These are phyloP conservation scores for Morbakka virulenta DNA, from an alignment of 30 jellyfish, hydroid and myxozoan genomes.

Conservation along the genomic window DNA sequence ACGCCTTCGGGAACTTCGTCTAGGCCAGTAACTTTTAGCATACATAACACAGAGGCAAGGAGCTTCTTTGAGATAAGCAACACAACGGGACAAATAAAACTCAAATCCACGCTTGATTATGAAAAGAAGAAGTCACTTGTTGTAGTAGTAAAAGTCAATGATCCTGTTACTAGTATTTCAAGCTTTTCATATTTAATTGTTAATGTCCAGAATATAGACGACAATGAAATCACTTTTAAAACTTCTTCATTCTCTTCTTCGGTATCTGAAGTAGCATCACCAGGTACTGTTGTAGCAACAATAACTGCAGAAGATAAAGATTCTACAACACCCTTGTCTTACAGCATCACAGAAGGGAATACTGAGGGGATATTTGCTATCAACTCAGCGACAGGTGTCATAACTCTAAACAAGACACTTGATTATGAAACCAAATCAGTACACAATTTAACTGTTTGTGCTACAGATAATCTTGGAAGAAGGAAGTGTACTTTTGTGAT, in stretches of 20 bases:
- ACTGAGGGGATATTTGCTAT: slow-evolving; percentile 51
- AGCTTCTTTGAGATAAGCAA: slow-evolving; percentile 44
- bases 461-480: slow-evolving; percentile 22
- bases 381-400: slow-evolving; percentile 72
- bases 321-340: slow-evolving; percentile 17
- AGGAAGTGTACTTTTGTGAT: slow-evolving; percentile 33
- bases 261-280: slow-evolving; percentile 68
- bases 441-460: slow-evolving; percentile 52
- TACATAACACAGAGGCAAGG: slow-evolving; percentile 32
- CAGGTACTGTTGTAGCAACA: slow-evolving; percentile 48
- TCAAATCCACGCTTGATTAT: slow-evolving; percentile 46
- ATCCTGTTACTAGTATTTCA: slow-evolving; percentile 58
- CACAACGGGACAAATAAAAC: slow-evolving; percentile 61
- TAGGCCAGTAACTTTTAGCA: slow-evolving; percentile 27
- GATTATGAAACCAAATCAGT: slow-evolving; percentile 25
- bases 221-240: slow-evolving; percentile 18
- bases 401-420: slow-evolving; percentile 40
- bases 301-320: slow-evolving; percentile 66
- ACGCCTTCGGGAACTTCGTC: slow-evolving; percentile 14
- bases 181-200: slow-evolving; percentile 39
- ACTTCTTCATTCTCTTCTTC: slow-evolving; percentile 39
- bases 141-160: slow-evolving; percentile 58
- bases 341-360: slow-evolving; percentile 47
- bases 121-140: slow-evolving; percentile 44
- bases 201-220: slow-evolving; percentile 67